phyloP scores from a whole-genome alignment of 2,113 vertebrate genomes.

The Thomomys bottae region DNA sequence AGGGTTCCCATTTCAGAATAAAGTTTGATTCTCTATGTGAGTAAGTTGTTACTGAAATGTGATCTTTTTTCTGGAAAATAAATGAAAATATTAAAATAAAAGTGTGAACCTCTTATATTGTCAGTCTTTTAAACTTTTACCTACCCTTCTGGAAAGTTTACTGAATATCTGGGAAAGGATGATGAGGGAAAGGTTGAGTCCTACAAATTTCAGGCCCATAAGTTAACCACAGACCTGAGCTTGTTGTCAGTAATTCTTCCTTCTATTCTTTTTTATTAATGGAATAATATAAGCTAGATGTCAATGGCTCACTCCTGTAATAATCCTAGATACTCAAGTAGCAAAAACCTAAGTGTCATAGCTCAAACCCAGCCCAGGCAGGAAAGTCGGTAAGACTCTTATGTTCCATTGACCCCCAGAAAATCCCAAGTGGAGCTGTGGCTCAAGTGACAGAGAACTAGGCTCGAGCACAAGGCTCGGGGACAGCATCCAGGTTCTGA shows the following conservation, averaged over 20 bases:
- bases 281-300: too few relatives aligned
- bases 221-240: neutral
- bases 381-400: too few relatives aligned
- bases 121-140: conserved; percentile 29
- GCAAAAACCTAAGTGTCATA: too few relatives aligned
- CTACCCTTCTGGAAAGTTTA: neutral
- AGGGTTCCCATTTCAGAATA: conserved; percentile 86
- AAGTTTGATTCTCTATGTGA: conserved; percentile 87
- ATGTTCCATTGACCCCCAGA: too few relatives aligned
- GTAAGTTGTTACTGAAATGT: conserved; percentile 86
- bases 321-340: too few relatives aligned
- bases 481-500: too few relatives aligned
- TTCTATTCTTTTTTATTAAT: neutral
- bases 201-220: neutral
- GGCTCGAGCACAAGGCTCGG: too few relatives aligned
- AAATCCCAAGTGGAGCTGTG: too few relatives aligned
- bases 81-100: conserved; percentile 83
- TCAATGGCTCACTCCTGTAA: too few relatives aligned
- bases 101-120: conserved; percentile 55
- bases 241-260: neutral
- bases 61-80: conserved; percentile 90
- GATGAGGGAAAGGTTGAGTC: neutral
- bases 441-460: too few relatives aligned
- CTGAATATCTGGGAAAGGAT: neutral
- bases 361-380: too few relatives aligned